These are phyloP conservation scores for Diachasmimorpha longicaudata DNA, from an alignment of 1,140 invertebrate species.

Conservation along the genomic window DNA sequence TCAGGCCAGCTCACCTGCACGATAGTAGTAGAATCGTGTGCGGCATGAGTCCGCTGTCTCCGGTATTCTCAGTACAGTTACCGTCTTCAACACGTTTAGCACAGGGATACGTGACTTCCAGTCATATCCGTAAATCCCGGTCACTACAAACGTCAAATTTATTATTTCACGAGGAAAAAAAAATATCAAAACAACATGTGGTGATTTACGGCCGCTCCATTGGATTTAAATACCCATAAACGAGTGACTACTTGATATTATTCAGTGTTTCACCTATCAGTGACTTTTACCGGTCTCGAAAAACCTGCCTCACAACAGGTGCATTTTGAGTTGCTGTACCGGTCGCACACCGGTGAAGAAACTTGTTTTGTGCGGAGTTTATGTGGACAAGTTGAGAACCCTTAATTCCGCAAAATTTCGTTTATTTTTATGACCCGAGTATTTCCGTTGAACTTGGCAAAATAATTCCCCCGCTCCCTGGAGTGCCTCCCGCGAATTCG, in stretches of 20 bases:
- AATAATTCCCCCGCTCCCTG: not conserved
- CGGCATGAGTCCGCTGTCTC: constrained; percentile 48
- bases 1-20: not conserved
- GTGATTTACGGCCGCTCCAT: not conserved
- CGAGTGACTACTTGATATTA: not conserved
- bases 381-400: not conserved
- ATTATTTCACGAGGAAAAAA: not conserved
- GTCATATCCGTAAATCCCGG: constrained; percentile 22
- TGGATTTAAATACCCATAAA: not conserved
- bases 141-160: constrained; percentile 11
- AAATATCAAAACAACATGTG: not conserved
- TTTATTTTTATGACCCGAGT: not conserved
- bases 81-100: constrained; percentile 41
- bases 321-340: not conserved
- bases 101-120: constrained; percentile 31
- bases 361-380: not conserved
- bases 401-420: not conserved
- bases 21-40: constrained; percentile 25
- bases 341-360: not conserved
- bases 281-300: not conserved
- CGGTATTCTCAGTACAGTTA: constrained; percentile 56
- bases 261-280: not conserved
- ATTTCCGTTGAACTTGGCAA: not conserved
- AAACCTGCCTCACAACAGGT: constrained; percentile 16
- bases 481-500: not conserved